Conservation (phyloP, 2,113 vertebrate species). For the Pangasianodon hypophthalmus region DNA sequence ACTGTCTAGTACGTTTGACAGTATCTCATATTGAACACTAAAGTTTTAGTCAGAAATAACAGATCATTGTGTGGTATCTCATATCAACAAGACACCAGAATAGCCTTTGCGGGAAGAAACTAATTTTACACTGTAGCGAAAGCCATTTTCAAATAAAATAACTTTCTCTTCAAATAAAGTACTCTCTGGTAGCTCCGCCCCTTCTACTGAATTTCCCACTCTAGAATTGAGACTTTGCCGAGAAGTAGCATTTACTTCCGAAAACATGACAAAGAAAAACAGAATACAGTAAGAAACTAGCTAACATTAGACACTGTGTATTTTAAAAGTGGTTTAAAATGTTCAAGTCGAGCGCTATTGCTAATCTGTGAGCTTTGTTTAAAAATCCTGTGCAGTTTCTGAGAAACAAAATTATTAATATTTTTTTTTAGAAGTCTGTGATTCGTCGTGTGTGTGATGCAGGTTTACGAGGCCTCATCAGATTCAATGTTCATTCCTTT, state of each 20-base stretch:
- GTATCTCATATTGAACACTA: neutral
- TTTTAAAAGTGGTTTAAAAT: neutral
- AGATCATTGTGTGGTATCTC: neutral
- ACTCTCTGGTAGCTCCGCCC: slow-evolving; percentile 4
- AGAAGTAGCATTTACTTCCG: neutral
- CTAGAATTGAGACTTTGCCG: neutral
- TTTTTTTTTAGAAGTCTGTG: neutral
- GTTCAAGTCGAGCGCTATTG: neutral
- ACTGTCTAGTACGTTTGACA: neutral
- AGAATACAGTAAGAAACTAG: neutral
- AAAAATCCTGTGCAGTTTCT: neutral
- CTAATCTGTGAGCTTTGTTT: slow-evolving; percentile 6
- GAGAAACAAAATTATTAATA: too few species aligned
- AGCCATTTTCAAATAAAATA: slow-evolving; percentile 4
- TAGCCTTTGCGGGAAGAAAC: neutral
- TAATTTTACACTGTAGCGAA: slow-evolving; percentile 14
- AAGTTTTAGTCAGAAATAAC: neutral
- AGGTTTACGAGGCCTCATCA: neutral
- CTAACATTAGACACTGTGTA: slow-evolving; percentile 15
- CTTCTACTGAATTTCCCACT: neutral
- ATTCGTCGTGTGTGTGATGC: slow-evolving; percentile 2
- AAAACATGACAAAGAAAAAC: neutral
- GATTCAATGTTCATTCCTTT: neutral
- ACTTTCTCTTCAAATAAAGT: too few species aligned
- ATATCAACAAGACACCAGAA: neutral